These are phyloP conservation scores for Meteorus sp. DNA, from an alignment of 1,140 invertebrate genomes.

Conservation along the genomic window DNA sequence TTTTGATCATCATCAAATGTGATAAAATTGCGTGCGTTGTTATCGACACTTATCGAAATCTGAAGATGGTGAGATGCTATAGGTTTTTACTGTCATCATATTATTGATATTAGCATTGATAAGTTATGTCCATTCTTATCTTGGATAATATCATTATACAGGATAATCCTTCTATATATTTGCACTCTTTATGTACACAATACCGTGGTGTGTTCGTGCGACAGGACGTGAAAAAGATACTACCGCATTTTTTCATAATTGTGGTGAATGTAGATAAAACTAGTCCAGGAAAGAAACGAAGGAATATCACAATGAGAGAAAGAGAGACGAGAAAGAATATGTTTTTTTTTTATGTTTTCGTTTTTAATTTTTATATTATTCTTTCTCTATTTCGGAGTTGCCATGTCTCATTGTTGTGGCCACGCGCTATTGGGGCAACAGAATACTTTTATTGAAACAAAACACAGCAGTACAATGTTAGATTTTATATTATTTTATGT, in stretches of 20 bases:
- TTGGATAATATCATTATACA: too few relatives aligned
- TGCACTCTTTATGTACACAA: constrained; percentile 14
- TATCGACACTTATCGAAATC: constrained; percentile 16
- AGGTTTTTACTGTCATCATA: too few relatives aligned
- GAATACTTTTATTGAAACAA: too few relatives aligned
- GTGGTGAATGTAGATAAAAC: constrained; percentile 21
- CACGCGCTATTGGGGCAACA: constrained; percentile 19
- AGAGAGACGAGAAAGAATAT: background rate
- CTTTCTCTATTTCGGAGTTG: constrained; percentile 8
- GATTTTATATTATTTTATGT: background rate
- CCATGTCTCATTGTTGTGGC: constrained; percentile 16
- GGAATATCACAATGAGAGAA: too few relatives aligned
- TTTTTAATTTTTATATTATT: constrained; percentile 9
- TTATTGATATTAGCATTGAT: too few relatives aligned
- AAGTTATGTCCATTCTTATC: too few relatives aligned
- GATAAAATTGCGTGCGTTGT: background rate
- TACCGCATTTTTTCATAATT: background rate
- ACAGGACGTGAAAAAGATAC: background rate
- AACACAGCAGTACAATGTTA: constrained; percentile 13
- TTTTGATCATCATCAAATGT: constrained; percentile 2
- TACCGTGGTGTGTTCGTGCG: constrained; percentile 14
- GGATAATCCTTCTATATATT: too few relatives aligned
- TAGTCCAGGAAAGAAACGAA: constrained; percentile 26
- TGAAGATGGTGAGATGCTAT: too few relatives aligned
- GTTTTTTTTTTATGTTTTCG: background rate